Conservation (phyloP, 2,888 invertebrate species). For the Cremastinae sp. region DNA sequence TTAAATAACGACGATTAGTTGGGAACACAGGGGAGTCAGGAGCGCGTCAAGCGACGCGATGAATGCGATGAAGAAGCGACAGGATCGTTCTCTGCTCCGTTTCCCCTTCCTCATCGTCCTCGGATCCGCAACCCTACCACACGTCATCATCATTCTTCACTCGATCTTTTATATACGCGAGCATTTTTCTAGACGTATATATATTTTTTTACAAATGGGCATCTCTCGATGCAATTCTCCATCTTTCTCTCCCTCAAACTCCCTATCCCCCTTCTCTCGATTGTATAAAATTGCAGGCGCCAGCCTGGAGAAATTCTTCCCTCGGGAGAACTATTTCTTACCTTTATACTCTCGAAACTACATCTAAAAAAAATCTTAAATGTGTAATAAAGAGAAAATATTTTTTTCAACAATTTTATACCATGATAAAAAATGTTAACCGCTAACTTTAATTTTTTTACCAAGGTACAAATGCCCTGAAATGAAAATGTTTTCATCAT, state of each 20-base stretch:
- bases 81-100: conserved; percentile 55
- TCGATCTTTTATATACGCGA: conserved; percentile 3
- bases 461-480: too few relatives aligned
- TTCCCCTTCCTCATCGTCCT: conserved; percentile 73
- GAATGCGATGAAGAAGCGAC: conserved; percentile 77
- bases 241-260: background rate
- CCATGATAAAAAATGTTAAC: too few relatives aligned
- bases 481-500: too few relatives aligned
- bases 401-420: too few relatives aligned
- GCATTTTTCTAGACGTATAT: conserved; percentile 24
- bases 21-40: conserved; percentile 58
- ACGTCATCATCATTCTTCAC: conserved; percentile 41
- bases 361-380: too few relatives aligned
- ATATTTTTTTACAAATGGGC: conserved; percentile 1
- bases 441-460: too few relatives aligned
- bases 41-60: conserved; percentile 72
- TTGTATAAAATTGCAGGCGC: conserved; percentile 19
- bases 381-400: too few relatives aligned
- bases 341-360: too few relatives aligned
- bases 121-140: conserved; percentile 66
- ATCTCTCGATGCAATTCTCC: conserved; percentile 25
- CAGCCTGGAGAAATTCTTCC: background rate
- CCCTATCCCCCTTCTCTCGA: conserved; percentile 14
- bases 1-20: conserved; percentile 78
- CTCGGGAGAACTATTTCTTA: too few relatives aligned